Evolutionary conservation across 2,888 invertebrate genomes (phyloP), one percentile per base, ranked within the genome.

Genomic region (Maniola hyperantus): DNA sequence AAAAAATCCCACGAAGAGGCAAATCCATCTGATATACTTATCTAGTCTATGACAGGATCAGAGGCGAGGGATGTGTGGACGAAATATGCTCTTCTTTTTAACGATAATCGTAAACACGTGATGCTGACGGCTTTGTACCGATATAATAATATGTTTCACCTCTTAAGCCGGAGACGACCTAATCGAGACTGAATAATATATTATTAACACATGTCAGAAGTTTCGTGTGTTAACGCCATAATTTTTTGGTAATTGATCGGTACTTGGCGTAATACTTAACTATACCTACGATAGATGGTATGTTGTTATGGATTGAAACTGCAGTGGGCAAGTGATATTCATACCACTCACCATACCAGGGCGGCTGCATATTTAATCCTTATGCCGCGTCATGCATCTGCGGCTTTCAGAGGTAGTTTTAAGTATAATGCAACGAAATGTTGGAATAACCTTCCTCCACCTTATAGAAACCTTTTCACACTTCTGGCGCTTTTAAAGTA

Each of bases 91-190:
- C 69, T 57, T 74, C 73, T 75, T 74, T 74, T 75, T 75, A 76
- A 76, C 75, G 74, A 77, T 77, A 77, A 78, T 78, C 74, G 74
- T 76, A 77, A 78, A 76, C 79, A 79, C 70, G 69, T 75, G 73
- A 72, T 70, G 72, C 70, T 70, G 74, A 74, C 74, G 73, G 74
- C 67, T 75, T 74, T 72, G 74, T 73, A 71, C 70, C 72, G 71
- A 76, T 73, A 73, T 74, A 26, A 73, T 74, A 26, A 26, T 26
- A 55, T 67, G 64, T 20, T 51, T 8, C 42, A 62, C 20, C 62
- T 53, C 62, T 6, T 26, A 36, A n/a, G 20, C 11, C 48, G 2
- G 36, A 42, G 62, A 61, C 61, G 50, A 61, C 26, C 53, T 33
- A 53, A 59, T 46, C 51, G 42, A 2, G 42, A 44, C 26, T 62